Base-by-base conservation (phyloP, 2,888 invertebrate species). In the Epicampocera succincta region DNA sequence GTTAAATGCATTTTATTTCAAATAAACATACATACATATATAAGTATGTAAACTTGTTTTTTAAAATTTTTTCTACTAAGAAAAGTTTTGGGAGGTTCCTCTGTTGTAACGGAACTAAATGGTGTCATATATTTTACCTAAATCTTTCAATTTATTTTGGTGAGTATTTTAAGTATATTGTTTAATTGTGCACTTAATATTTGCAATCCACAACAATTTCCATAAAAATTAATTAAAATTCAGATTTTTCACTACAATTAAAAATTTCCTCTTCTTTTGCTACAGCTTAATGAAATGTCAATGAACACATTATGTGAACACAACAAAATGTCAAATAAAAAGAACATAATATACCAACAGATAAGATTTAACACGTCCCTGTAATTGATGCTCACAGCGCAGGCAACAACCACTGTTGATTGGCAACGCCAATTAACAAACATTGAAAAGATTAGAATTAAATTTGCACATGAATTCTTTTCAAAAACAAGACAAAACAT, bases 81-180 rank as follows among this genome's bases (percentile, higher is more conserved):
- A n/a, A n/a, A n/a, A n/a, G n/a, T n/a, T n/a, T 74, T 48, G 73
- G 74, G 80, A 44, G 80, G 69, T 69, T 74, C 73, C 73, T 46
- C n/a, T n/a, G n/a, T n/a, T n/a, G 54, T 56, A 56, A 5, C 25
- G 25, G 25, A 25, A 25, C 25, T 25, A 25, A 3, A 25, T 25
- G 2, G 25, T 25, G 25, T n/a, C n/a, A n/a, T n/a, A n/a, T n/a
- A n/a, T n/a, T n/a, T n/a, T n/a, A n/a, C n/a, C n/a, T n/a, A n/a
- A n/a, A n/a, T n/a, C n/a, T n/a, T n/a, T n/a, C n/a, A 3, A 42
- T 2, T 0, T 44, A 0, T 17, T 19, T 33, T 40, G 17, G 6
- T 0, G 17, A 0, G 46, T 63, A 13, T 40, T 17, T 69, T 38
- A 65, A 13, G 9, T 46, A n/a, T 33, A 0, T 38, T 21, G 8